Conservation (phyloP, 2,113 vertebrate genomes). For the Diphyllodes magnificus region DNA sequence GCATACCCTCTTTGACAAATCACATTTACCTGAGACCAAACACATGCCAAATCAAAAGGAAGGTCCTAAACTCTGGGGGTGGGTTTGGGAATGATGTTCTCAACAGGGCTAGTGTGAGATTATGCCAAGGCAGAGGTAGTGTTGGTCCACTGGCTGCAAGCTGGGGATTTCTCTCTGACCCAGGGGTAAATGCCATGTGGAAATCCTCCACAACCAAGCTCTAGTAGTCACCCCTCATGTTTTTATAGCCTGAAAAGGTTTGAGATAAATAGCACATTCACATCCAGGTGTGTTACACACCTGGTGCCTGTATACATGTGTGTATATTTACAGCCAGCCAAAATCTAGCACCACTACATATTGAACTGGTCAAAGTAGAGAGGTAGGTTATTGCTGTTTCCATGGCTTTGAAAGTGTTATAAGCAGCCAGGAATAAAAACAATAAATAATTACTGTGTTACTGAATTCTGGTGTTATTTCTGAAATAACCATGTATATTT, state of each 20-base stretch:
- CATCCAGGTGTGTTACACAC: neutral
- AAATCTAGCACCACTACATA: neutral
- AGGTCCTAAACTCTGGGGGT: neutral
- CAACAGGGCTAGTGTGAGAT: fast-evolving
- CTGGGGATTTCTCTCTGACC: neutral
- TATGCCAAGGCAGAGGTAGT: neutral
- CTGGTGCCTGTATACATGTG: neutral
- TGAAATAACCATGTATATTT: neutral
- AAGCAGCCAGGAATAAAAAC: neutral
- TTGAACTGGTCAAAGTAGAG: neutral
- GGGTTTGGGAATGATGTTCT: neutral
- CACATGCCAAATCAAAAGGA: neutral
- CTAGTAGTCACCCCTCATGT: neutral
- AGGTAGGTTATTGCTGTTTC: neutral
- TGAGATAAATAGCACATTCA: neutral
- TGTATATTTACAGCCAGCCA: neutral
- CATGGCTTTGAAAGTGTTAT: neutral
- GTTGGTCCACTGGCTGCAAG: neutral
- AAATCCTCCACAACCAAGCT: neutral
- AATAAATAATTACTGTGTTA: neutral
- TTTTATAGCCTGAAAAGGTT: neutral
- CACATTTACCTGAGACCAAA: neutral
- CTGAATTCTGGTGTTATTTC: neutral
- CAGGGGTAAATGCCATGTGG: neutral
- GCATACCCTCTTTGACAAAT: neutral